Evolutionary conservation across 2,113 vertebrate genomes (phyloP), one percentile per base, ranked within the genome.

Genomic region (Poicephalus meyeri): DNA sequence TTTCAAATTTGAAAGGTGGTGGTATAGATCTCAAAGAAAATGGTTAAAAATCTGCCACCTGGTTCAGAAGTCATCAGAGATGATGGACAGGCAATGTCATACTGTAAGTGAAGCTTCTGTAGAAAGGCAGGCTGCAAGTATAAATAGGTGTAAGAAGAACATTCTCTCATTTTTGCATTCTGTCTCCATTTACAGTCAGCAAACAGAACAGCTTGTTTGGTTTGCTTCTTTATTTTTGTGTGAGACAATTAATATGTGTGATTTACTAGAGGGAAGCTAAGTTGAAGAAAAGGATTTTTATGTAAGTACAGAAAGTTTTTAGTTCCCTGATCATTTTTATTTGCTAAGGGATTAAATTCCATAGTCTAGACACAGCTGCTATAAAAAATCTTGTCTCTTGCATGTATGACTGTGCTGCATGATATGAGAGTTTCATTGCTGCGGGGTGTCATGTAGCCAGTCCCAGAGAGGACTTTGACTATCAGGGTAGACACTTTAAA

Each of bases 241-340:
- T 31, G 49, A 81, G 47, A 79, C 61, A 91, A 53, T 91, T 87
- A 95, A 64, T 87, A 39, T 47, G 9, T 81, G 79, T 83, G 88
- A 91, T 79, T 94, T 93, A 93, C 47, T 52, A 80, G 72, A 68
- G 65, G 72, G 69, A 74, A 72, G n/a, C 73, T 53, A 76, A 60
- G 31, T 85, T 69, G 70, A 69, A 92, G 88, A 72, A 91, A 81
- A 49, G 15, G 56, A 81, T 91, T 94, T 97, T 95, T 87, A 72
- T 76, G 11, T 85, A 92, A 92, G 78, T 92, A 65, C 79, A 60
- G 77, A 90, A 86, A 78, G 44, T 72, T 69, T 65, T 92, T 92
- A 86, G 89, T 86, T 56, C 88, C 64, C 61, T 55, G 52, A 86
- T 88, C 17, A 74, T 80, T 93, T 95, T 84, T 92, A 72, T 91